Conservation (phyloP, 2,888 invertebrate genomes). For the Ceramica pisi region DNA sequence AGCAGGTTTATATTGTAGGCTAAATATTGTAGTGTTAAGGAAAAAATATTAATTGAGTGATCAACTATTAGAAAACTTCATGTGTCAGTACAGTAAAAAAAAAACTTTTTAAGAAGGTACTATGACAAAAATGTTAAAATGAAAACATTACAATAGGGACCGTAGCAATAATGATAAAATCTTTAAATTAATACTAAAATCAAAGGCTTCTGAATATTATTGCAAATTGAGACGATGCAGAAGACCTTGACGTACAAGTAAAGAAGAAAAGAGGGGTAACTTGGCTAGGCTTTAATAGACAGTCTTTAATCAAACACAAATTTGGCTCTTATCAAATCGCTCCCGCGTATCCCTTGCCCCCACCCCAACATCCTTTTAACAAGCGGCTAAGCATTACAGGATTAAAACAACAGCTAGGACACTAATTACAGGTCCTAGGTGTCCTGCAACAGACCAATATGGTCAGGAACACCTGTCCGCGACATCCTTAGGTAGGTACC, state of each 20-base stretch:
- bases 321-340: conserved; percentile 55
- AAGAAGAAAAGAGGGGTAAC: too few relatives aligned
- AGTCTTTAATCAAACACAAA: not conserved
- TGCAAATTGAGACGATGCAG: not conserved
- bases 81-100: too few relatives aligned
- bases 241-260: too few relatives aligned
- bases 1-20: not conserved
- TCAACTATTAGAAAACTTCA: too few relatives aligned
- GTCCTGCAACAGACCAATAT: conserved; percentile 71
- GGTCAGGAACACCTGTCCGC: conserved; percentile 72
- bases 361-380: conserved; percentile 60
- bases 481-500: conserved; percentile 38
- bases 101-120: too few relatives aligned
- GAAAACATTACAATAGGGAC: too few relatives aligned
- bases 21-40: too few relatives aligned
- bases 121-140: too few relatives aligned
- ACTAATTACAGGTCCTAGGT: conserved; percentile 78
- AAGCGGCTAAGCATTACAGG: conserved; percentile 72
- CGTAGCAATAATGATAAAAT: too few relatives aligned
- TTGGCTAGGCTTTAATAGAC: too few relatives aligned
- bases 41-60: not conserved
- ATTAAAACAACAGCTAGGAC: conserved; percentile 73
- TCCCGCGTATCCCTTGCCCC: conserved; percentile 31
- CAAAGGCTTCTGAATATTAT: not conserved
- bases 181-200: too few relatives aligned